phyloP scores from a whole-genome alignment of 1,140 invertebrate genomes.

The Sitophilus oryzae region DNA sequence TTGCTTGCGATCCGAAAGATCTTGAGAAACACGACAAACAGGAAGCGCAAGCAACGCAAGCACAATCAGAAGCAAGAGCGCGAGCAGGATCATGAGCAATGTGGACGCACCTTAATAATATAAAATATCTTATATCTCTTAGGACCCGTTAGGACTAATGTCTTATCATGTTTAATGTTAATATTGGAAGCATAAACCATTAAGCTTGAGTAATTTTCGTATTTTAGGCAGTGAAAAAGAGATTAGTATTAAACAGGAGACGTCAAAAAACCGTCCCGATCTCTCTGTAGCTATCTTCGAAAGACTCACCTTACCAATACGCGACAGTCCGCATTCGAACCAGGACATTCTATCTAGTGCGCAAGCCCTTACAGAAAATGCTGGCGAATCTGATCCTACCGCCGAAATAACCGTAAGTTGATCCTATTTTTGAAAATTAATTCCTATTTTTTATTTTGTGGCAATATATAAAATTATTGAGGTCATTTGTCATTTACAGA shows the following conservation, averaged over 20 bases:
- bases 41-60: too few relatives aligned
- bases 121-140: too few relatives aligned
- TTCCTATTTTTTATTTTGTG: background rate
- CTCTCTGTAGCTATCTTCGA: constrained; percentile 60
- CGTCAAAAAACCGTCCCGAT: constrained; percentile 55
- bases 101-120: too few relatives aligned
- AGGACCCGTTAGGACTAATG: too few relatives aligned
- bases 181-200: too few relatives aligned
- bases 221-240: constrained; percentile 50
- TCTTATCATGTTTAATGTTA: too few relatives aligned
- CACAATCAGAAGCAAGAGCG: too few relatives aligned
- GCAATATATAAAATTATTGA: constrained; percentile 1
- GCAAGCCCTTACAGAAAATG: constrained; percentile 35
- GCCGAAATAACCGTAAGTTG: constrained; percentile 39
- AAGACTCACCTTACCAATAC: constrained; percentile 58
- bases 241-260: constrained; percentile 49
- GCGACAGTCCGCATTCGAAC: constrained; percentile 45
- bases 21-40: too few relatives aligned
- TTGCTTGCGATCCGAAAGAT: too few relatives aligned
- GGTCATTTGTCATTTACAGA: constrained; percentile 40
- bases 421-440: background rate
- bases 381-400: constrained; percentile 39
- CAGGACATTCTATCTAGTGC: constrained; percentile 36
- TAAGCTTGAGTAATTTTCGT: constrained; percentile 8
- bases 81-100: too few relatives aligned